These are phyloP conservation scores for Wiebesia pumilae DNA, from an alignment of 1,140 invertebrate species.

Conservation along the genomic window DNA sequence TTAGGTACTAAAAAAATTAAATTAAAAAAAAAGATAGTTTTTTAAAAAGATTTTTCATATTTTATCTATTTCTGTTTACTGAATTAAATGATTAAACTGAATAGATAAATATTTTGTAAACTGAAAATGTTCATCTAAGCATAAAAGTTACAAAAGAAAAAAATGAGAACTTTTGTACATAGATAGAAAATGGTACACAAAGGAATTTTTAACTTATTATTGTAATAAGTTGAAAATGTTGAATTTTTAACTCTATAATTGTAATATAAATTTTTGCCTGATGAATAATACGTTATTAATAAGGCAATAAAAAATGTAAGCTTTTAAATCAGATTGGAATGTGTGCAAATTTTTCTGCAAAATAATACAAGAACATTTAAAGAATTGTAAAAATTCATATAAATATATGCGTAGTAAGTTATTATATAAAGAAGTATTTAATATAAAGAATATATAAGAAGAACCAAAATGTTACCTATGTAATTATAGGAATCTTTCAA, in stretches of 20 bases:
- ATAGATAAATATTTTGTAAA: background rate
- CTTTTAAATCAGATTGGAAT: constrained; percentile 52
- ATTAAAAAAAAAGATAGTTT: background rate
- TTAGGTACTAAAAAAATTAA: constrained; percentile 29
- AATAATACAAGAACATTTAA: constrained; percentile 53
- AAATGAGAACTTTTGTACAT: constrained; percentile 57
- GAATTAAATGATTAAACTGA: background rate
- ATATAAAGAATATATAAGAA: constrained; percentile 44
- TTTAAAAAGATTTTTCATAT: background rate
- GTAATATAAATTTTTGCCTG: constrained; percentile 60
- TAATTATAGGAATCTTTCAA: constrained; percentile 46
- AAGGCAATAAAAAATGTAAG: constrained; percentile 51
- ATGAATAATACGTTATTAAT: constrained; percentile 53
- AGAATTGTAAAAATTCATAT: constrained; percentile 55
- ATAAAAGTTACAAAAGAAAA: constrained; percentile 35
- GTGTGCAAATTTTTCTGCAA: constrained; percentile 54
- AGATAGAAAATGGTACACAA: constrained; percentile 51
- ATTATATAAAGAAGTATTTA: constrained; percentile 33
- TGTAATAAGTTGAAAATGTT: too few relatives aligned
- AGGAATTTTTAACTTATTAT: constrained; percentile 57
- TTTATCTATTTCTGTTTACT: background rate
- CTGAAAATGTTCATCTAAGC: constrained; percentile 32
- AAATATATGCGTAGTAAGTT: constrained; percentile 43
- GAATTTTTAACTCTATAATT: too few relatives aligned
- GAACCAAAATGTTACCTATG: constrained; percentile 55